Base-by-base conservation (phyloP, 2,797 vertebrate genomes). In the Lepilemur septentrionalis region DNA sequence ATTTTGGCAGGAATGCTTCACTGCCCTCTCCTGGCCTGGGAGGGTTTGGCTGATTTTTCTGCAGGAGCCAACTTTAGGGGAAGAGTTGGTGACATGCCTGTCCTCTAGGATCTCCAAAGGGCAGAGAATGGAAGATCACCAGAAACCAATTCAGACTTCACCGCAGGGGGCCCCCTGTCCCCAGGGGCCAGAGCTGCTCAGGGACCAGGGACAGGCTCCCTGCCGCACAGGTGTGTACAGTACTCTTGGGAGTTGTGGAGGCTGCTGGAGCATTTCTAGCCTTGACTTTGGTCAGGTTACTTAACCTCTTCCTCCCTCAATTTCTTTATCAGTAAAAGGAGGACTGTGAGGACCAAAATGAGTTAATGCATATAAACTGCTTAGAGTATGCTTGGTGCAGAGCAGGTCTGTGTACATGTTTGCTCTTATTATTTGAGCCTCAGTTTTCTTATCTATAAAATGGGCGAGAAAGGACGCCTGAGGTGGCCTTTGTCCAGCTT, bases 11-110 rank as follows among this genome's bases (percentile, higher is more conserved):
- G 91, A 93, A 76, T 4, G 52, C 93, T 89, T 67, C 59, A 1
- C 93, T 81, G 96, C 91, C 93, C 96, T 89, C 96, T 96, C 67
- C 93, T 18, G 79, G 93, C 89, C 89, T 94, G 85, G 67, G 83
- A 4, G 30, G 76, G 59, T 75, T 86, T 92, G 30, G 23, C 61
- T 2, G 69, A 35, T n/a, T 65, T 83, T 41, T n/a, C 38, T 35
- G 52, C 38, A 13, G 59, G 20, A 87, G 20, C 57, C 65, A 65
- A 80, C 69, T 92, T 76, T 48, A 28, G 43, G 7, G 25, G 55
- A 52, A 18, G 14, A 88, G 10, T 32, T 17, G 17, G 14, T 69
- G 35, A 89, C 55, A 11, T 1, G 14, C 22, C 30, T 55, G 46
- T 75, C 67, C 35, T 50, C 75, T 48, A 43, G 43, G 72, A 55